These are phyloP conservation scores for Pyxicephalus adspersus DNA, from an alignment of 2,113 vertebrate species.

Conservation along the genomic window DNA sequence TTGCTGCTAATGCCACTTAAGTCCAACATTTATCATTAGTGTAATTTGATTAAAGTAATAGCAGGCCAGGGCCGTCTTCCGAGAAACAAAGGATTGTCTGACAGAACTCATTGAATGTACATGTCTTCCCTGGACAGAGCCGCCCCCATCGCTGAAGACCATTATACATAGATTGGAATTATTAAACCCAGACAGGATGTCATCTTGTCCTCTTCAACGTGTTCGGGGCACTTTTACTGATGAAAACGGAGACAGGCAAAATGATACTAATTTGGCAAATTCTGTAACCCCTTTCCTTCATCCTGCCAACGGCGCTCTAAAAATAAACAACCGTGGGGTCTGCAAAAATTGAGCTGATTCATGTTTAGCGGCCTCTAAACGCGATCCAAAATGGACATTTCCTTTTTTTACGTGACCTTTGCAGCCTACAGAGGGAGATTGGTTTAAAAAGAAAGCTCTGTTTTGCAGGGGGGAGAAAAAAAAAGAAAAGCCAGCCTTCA, in stretches of 20 bases:
- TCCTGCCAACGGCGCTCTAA: background rate
- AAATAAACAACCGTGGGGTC: conserved; percentile 44
- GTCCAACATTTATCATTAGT: conserved; percentile 33
- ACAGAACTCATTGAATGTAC: background rate
- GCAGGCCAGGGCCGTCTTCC: background rate
- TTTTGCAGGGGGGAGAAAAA: conserved; percentile 14
- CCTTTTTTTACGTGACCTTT: conserved; percentile 71
- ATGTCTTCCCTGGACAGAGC: background rate
- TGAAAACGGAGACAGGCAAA: conserved; percentile 8
- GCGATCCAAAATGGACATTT: conserved; percentile 71
- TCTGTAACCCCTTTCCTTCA: background rate
- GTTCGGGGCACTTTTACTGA: background rate
- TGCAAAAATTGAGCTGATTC: conserved; percentile 60
- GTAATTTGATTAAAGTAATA: conserved; percentile 19
- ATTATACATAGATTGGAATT: conserved; percentile 4
- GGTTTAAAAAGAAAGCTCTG: conserved; percentile 67
- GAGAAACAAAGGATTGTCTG: background rate
- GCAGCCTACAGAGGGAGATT: conserved; percentile 70
- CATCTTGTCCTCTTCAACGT: background rate
- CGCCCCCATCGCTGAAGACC: background rate
- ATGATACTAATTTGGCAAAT: background rate
- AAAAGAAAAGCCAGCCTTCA: conserved; percentile 64
- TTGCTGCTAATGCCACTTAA: conserved; percentile 12
- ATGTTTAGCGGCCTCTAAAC: conserved; percentile 61
- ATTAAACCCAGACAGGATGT: conserved; percentile 29